Conservation (phyloP, 2,113 vertebrate genomes). For the Zapornia atra region DNA sequence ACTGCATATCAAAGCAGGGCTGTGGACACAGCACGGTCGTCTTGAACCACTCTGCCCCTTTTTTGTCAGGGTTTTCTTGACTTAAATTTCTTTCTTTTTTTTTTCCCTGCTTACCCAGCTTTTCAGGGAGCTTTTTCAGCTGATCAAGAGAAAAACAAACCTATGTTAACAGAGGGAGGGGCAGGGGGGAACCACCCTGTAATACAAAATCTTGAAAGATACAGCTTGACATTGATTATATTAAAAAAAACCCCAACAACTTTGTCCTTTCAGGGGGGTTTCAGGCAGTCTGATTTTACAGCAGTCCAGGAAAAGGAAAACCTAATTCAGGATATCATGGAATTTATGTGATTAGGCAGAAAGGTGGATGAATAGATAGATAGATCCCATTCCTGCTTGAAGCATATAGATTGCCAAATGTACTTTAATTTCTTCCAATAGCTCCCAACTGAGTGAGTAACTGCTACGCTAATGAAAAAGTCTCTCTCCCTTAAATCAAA, state of each 20-base stretch:
- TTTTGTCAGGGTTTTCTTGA: not conserved
- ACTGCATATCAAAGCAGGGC: constrained; percentile 43
- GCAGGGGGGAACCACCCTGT: not conserved
- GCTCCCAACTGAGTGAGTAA: constrained; percentile 74
- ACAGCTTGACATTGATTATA: not conserved
- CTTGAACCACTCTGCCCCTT: not conserved
- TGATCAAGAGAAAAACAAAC: not conserved
- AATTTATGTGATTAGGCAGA: constrained; percentile 66
- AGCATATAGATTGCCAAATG: constrained; percentile 74
- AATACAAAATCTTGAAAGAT: not conserved
- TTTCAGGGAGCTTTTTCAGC: not conserved
- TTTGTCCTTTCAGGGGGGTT: constrained; percentile 6
- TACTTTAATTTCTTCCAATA: constrained; percentile 76
- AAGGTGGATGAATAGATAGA: constrained; percentile 70
- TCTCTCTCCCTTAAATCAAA: constrained; percentile 71
- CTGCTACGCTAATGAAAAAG: constrained; percentile 69
- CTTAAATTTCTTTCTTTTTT: not conserved
- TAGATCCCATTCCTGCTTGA: constrained; percentile 62
- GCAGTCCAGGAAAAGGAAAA: constrained; percentile 18
- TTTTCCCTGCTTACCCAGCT: not conserved
- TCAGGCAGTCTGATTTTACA: constrained; percentile 22
- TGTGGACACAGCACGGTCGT: not conserved
- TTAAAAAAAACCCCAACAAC: not conserved
- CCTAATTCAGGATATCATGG: not conserved
- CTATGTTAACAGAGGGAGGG: not conserved